Percentiles rank a stretch among this genome's conserved stretches.
Evolutionary conservation across 2,888 invertebrate species (phyloP).

Genomic region (Cantharis lateralis): DNA sequence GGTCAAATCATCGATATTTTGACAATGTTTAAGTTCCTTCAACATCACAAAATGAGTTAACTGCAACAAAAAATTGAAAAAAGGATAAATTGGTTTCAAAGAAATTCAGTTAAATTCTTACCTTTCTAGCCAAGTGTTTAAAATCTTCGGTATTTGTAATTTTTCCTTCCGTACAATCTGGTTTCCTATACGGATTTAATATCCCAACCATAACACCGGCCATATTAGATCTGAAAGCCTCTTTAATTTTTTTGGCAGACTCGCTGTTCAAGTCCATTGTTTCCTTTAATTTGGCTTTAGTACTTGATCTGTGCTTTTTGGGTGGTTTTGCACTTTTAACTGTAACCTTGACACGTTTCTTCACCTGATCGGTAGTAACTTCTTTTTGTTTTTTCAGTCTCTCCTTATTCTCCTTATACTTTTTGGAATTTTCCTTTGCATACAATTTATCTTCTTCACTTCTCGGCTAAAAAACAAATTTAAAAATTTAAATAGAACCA

Average conservation of each 20-base stretch:
- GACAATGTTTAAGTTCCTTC: conserved; percentile 92
- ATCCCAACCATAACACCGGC: conserved; percentile 83
- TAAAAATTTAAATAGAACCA: not conserved
- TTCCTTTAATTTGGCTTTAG: conserved; percentile 50
- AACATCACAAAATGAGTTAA: conserved; percentile 93
- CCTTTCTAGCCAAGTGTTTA: conserved; percentile 92
- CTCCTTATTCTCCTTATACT: conserved; percentile 80
- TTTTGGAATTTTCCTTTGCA: conserved; percentile 71
- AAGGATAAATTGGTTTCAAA: not conserved
- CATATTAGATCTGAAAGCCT: conserved; percentile 80
- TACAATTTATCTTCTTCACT: conserved; percentile 77
- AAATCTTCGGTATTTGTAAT: conserved; percentile 91
- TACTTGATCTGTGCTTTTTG: conserved; percentile 43
- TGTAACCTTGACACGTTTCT: conserved; percentile 52
- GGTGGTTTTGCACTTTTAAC: conserved; percentile 37
- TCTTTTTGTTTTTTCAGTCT: conserved; percentile 73
- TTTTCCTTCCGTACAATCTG: conserved; percentile 80
- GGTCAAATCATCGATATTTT: conserved; percentile 80
- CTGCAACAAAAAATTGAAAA: conserved; percentile 59
- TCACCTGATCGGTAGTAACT: conserved; percentile 54
- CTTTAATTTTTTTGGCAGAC: conserved; percentile 75
- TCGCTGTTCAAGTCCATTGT: conserved; percentile 55
- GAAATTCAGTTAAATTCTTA: conserved; percentile 46
- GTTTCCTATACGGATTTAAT: conserved; percentile 85
- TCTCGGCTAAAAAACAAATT: conserved; percentile 65